These are phyloP conservation scores for Dolichoris vasculosae DNA, from an alignment of 1,140 invertebrate species.

Conservation along the genomic window DNA sequence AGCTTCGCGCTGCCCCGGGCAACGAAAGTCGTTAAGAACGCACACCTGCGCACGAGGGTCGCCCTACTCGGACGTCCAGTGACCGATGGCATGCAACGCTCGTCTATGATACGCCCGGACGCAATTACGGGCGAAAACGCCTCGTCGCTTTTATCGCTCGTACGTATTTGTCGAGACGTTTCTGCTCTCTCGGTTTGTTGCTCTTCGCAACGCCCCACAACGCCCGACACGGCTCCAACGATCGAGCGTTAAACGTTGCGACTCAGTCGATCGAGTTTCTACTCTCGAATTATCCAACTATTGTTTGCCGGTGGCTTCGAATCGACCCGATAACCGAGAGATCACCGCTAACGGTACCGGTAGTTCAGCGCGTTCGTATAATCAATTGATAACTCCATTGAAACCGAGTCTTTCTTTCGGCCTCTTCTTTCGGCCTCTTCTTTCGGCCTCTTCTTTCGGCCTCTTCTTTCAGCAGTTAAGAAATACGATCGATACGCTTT, in stretches of 20 bases:
- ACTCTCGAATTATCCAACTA: background rate
- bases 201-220: too few relatives aligned
- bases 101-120: slow-evolving; percentile 21
- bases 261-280: slow-evolving; percentile 3
- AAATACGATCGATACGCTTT: too few relatives aligned
- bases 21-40: slow-evolving; percentile 49
- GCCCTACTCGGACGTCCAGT: background rate
- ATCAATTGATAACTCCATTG: too few relatives aligned
- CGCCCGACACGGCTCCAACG: slow-evolving; percentile 17
- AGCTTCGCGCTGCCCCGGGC: slow-evolving; percentile 27
- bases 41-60: slow-evolving; percentile 21
- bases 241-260: slow-evolving; percentile 18
- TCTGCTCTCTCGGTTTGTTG: background rate
- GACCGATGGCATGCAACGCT: slow-evolving; percentile 30
- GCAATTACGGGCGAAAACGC: slow-evolving; percentile 18
- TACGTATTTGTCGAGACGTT: background rate
- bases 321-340: too few relatives aligned
- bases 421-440: too few relatives aligned
- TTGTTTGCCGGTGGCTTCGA: background rate
- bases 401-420: too few relatives aligned
- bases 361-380: too few relatives aligned
- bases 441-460: too few relatives aligned
- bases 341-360: too few relatives aligned
- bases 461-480: too few relatives aligned
- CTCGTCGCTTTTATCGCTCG: background rate